Percentiles rank a stretch among this genome's conserved stretches.
Conservation (phyloP, 1,140 invertebrate genomes). For the Pollicipes pollicipes region DNA sequence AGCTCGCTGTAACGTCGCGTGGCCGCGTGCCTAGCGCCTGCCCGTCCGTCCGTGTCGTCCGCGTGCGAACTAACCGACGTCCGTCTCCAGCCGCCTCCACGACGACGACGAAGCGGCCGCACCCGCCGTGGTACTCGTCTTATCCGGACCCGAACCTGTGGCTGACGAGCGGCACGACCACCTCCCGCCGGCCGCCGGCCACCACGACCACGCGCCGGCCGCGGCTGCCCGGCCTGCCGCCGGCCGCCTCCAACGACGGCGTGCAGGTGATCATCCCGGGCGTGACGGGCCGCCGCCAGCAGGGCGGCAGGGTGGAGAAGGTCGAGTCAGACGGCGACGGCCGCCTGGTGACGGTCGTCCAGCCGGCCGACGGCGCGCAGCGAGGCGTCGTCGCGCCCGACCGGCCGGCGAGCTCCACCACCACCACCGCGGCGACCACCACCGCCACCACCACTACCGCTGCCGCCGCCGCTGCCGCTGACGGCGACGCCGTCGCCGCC, state of each 20-base stretch:
- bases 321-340: background rate
- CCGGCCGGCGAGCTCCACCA: background rate
- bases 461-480: constrained; percentile 5
- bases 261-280: background rate
- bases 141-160: constrained; percentile 3
- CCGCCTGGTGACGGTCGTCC: background rate
- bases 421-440: constrained; percentile 12
- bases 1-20: too few relatives aligned
- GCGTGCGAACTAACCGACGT: background rate
- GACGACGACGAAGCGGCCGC: constrained; percentile 47
- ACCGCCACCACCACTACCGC: constrained; percentile 12
- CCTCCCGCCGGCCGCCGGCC: constrained; percentile 2
- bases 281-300: constrained; percentile 7
- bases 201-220: constrained; percentile 7
- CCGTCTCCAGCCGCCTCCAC: constrained; percentile 39
- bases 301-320: too few relatives aligned
- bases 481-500: constrained; percentile 3
- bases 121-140: constrained; percentile 46
- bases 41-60: background rate
- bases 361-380: background rate
- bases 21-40: too few relatives aligned
- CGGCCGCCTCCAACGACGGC: background rate
- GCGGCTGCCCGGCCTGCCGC: background rate
- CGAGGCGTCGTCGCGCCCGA: too few relatives aligned
- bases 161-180: background rate